Base-by-base conservation (phyloP, 1,140 invertebrate genomes). In the Lucilia sericata region DNA sequence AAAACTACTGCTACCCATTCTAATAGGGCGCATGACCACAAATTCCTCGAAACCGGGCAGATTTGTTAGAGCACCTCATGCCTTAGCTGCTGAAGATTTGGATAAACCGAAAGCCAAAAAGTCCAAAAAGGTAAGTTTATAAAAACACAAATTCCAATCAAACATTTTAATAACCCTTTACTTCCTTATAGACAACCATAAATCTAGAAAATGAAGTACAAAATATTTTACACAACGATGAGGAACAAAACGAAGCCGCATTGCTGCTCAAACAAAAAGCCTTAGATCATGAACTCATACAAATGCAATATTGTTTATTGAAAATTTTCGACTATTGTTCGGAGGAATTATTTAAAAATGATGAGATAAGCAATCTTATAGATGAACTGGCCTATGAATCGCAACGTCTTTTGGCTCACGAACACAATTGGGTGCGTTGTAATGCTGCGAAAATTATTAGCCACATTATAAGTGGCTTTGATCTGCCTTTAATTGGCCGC, bases 391-490 rank as follows among this genome's bases (percentile, higher is more conserved):
- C 95, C 91, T 92, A 95, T 87, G 91, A 95, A n/a, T 96, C 94
- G 88, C 95, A 96, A 91, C 91, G 93, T 0, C 91, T 97, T 0
- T 92, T 94, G 17, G 93, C 89, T 0, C 92, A 94, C 86, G 92
- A 93, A 92, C 91, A 93, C 93, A 86, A 91, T 93, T 87, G 91
- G 95, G 95, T 98, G 3, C 93, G 97, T 82, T 91, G 97, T 74
- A 93, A 93, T 82, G 93, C 96, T 14, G 93, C 94, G 2, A 95
- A 97, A 88, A 92, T 97, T 60, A 90, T 98, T 30, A 95, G 95
- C 4, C 92, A 94, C 30, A 92, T 97, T 75, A 92, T 98, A 51
- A 92, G 93, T 5, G 87, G 92, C 0, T 93, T 95, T 84, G 92
- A 96, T 85, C 88, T 91, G 83, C 88, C 93, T 21, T 88, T 93